phyloP scores from a whole-genome alignment of 2,888 invertebrate genomes.

The Pinctada fucata region DNA sequence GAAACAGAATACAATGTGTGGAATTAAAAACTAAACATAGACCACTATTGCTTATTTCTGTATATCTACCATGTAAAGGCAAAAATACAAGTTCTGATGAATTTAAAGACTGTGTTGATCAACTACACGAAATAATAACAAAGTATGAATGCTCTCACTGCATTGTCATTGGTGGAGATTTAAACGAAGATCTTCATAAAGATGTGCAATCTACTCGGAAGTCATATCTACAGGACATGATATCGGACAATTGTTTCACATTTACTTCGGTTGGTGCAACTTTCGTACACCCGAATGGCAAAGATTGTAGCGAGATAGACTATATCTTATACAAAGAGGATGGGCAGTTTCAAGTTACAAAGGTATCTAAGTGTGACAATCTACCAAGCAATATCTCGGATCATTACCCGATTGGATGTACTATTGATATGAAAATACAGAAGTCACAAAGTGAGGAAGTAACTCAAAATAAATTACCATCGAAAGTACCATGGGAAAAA shows the following conservation, averaged over 20 bases:
- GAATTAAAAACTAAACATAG: neutral
- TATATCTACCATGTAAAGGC: neutral
- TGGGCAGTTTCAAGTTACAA: neutral
- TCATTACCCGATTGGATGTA: neutral
- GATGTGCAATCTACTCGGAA: neutral
- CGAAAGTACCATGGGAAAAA: too few species aligned
- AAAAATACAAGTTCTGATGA: neutral
- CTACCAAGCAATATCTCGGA: neutral
- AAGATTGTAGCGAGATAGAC: neutral
- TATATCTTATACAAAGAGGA: neutral
- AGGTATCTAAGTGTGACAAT: neutral
- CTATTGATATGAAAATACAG: neutral
- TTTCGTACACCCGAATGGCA: neutral
- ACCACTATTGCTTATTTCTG: neutral
- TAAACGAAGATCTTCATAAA: neutral
- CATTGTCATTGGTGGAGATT: neutral
- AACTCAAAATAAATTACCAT: too few species aligned
- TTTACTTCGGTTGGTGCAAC: neutral
- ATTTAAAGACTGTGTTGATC: neutral
- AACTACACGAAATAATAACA: neutral
- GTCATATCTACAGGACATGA: neutral
- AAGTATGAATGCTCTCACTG: neutral
- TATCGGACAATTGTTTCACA: neutral
- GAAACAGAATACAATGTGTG: slow-evolving; percentile 2
- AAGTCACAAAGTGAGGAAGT: too few species aligned